These are phyloP conservation scores for Agapornis canus DNA, from an alignment of 2,797 vertebrate genomes.

Conservation along the genomic window DNA sequence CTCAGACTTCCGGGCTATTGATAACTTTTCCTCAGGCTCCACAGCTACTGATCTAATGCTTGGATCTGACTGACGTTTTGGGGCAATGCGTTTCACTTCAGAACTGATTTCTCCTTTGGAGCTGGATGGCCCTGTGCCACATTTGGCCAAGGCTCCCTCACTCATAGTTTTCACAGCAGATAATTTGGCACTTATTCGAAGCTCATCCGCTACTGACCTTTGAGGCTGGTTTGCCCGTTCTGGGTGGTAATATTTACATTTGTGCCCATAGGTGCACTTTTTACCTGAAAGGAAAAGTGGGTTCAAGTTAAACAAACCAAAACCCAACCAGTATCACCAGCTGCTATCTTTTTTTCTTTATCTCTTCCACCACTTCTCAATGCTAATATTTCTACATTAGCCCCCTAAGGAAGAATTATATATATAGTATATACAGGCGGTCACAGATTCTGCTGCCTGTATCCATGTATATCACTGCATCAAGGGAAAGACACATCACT, in stretches of 20 bases:
- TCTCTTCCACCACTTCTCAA: neutral
- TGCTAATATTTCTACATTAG: neutral
- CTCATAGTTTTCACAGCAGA: slow-evolving; percentile 99
- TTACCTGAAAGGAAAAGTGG: slow-evolving; percentile 84
- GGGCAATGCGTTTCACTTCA: slow-evolving; percentile 92
- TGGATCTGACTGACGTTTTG: slow-evolving; percentile 97
- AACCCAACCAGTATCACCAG: neutral
- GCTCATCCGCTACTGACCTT: slow-evolving; percentile 96
- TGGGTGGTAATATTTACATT: slow-evolving; percentile 99
- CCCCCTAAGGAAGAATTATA: neutral
- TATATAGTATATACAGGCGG: neutral
- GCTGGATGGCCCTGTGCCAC: slow-evolving; percentile 78
- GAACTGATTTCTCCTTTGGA: slow-evolving; percentile 86
- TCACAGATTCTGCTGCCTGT: neutral
- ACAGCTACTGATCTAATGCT: slow-evolving; percentile 94
- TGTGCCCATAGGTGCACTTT: slow-evolving; percentile 99
- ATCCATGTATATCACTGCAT: neutral
- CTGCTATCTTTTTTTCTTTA: neutral
- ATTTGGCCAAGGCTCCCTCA: slow-evolving; percentile 93
- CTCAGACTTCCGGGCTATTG: slow-evolving; percentile 89
- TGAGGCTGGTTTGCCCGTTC: slow-evolving; percentile 96
- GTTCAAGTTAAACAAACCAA: slow-evolving; percentile 9
- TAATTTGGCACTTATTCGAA: slow-evolving; percentile 96
- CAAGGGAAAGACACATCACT: neutral
- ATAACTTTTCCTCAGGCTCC: slow-evolving; percentile 90